Evolutionary conservation across 2,888 invertebrate species (phyloP).

Genomic region (Epinotia bilunana): DNA sequence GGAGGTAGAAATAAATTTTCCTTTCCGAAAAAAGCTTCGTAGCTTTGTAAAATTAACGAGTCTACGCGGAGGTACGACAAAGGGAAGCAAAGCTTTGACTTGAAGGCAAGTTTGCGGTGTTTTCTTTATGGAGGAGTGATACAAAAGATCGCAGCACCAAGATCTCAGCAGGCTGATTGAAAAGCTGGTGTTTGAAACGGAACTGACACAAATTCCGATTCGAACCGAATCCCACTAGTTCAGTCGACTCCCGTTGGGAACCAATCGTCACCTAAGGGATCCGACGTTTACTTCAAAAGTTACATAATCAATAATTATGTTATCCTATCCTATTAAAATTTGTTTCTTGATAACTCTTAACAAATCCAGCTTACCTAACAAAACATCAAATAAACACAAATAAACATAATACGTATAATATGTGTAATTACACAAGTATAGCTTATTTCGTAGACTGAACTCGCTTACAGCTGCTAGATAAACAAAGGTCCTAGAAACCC

Average conservation of each 20-base stretch:
- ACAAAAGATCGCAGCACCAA: conserved; percentile 16
- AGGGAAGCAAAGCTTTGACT: conserved; percentile 25
- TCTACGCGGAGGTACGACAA: conserved; percentile 10
- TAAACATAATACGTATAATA: neutral
- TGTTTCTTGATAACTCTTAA: too few relatives aligned
- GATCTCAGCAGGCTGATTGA: conserved; percentile 11
- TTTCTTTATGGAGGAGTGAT: conserved; percentile 35
- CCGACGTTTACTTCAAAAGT: neutral
- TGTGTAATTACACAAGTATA: too few relatives aligned
- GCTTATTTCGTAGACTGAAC: neutral
- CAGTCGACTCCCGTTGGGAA: neutral
- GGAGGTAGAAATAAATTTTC: conserved; percentile 28
- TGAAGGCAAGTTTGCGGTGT: conserved; percentile 12
- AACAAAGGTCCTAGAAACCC: neutral
- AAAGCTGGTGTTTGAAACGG: conserved; percentile 17
- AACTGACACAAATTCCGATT: neutral
- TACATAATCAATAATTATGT: neutral
- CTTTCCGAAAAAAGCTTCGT: conserved; percentile 29
- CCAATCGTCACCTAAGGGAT: neutral
- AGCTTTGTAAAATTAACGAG: conserved; percentile 39
- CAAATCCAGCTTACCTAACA: neutral
- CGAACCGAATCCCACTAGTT: neutral
- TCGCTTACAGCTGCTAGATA: neutral
- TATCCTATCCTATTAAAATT: neutral
- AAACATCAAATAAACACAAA: neutral